A percentile compares a stretch with the other conserved stretches of the same genome.
Conservation (phyloP, 2,113 vertebrate species). For the Chloropsis cyanopogon region DNA sequence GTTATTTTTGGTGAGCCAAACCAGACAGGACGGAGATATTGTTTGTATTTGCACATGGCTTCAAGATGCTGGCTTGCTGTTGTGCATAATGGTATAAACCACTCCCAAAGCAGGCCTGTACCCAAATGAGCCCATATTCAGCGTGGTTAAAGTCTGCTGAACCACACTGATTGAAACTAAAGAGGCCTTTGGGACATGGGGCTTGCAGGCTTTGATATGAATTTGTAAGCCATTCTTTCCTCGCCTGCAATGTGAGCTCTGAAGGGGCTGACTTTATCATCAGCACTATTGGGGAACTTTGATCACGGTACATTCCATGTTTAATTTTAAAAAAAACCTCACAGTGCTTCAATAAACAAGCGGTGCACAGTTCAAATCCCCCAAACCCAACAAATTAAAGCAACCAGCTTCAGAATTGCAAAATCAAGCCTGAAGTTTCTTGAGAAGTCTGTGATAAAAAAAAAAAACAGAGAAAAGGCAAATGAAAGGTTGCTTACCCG, state of each 20-base stretch:
- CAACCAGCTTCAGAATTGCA: background rate
- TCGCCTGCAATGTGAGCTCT: background rate
- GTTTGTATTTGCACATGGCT: conserved; percentile 9
- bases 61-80: conserved; percentile 40
- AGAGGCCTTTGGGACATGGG: background rate
- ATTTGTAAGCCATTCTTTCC: background rate
- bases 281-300: background rate
- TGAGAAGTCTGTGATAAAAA: background rate
- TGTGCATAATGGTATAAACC: background rate
- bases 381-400: background rate
- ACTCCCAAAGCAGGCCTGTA: background rate
- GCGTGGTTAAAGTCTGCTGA: background rate
- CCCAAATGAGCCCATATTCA: background rate
- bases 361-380: background rate
- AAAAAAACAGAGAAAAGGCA: background rate
- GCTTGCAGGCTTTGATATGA: background rate
- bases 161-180: conserved; percentile 6
- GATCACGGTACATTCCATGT: background rate
- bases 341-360: background rate
- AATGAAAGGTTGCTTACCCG: conserved; percentile 82
- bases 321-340: background rate
- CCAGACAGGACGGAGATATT: background rate
- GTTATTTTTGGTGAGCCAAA: background rate
- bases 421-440: background rate
- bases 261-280: background rate